Conservation (phyloP, 2,888 invertebrate species). For the Mimas tiliae region DNA sequence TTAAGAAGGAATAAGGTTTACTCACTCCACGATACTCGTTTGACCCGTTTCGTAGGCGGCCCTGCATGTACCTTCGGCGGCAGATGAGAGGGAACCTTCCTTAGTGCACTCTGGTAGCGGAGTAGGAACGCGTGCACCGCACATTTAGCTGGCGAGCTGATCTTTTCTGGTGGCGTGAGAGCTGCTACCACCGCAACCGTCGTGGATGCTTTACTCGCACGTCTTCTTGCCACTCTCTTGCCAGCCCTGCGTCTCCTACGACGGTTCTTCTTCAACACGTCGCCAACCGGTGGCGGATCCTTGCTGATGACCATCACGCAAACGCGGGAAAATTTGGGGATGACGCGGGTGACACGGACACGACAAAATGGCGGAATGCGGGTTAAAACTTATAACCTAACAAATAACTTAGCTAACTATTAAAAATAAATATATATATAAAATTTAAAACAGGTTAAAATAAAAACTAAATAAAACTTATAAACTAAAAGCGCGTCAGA, state of each 20-base stretch:
- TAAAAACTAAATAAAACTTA: slow-evolving; percentile 35
- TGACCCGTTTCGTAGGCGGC: slow-evolving; percentile 73
- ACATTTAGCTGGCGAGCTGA: slow-evolving; percentile 63
- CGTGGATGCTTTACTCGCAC: slow-evolving; percentile 54
- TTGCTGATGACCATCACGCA: slow-evolving; percentile 64
- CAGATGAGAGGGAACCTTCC: slow-evolving; percentile 68
- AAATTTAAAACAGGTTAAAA: slow-evolving; percentile 43
- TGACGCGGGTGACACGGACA: slow-evolving; percentile 40
- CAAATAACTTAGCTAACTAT: slow-evolving; percentile 41
- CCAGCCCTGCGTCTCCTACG: slow-evolving; percentile 62
- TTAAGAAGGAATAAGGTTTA: slow-evolving; percentile 32
- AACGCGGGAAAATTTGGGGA: slow-evolving; percentile 33
- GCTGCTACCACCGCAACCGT: slow-evolving; percentile 38
- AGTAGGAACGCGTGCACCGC: slow-evolving; percentile 74
- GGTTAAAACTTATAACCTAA: slow-evolving; percentile 44
- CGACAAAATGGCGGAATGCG: slow-evolving; percentile 68
- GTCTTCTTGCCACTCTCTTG: slow-evolving; percentile 58
- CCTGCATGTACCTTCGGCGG: slow-evolving; percentile 74
- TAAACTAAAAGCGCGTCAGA: slow-evolving; percentile 45
- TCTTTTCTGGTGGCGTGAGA: slow-evolving; percentile 37
- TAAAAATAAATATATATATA: slow-evolving; percentile 42
- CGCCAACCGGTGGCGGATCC: slow-evolving; percentile 51
- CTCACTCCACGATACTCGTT: slow-evolving; percentile 81
- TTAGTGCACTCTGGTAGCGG: slow-evolving; percentile 71
- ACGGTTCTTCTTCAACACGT: slow-evolving; percentile 57